These are phyloP conservation scores for Oenanthe melanoleuca DNA, from an alignment of 2,113 vertebrate genomes.

Conservation along the genomic window DNA sequence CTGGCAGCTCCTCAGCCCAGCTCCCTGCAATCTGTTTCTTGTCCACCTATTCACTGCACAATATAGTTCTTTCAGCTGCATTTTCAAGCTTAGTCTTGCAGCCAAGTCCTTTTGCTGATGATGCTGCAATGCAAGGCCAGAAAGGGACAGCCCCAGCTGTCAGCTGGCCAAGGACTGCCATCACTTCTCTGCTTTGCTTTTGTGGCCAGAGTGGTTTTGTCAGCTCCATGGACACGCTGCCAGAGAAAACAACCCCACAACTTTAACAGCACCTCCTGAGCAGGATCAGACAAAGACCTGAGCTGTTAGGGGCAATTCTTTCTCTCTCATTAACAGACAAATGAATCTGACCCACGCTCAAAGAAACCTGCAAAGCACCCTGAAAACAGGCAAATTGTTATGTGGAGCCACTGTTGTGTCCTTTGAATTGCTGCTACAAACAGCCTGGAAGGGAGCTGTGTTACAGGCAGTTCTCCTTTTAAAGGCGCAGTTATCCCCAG, in stretches of 20 bases:
- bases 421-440: neutral
- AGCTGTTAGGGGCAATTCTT: neutral
- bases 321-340: neutral
- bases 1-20: neutral
- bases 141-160: conserved; percentile 1
- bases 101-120: conserved; percentile 7
- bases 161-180: conserved; percentile 15
- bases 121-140: neutral
- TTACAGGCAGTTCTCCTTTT: neutral
- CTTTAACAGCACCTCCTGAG: neutral
- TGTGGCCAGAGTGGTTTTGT: neutral
- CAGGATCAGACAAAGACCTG: neutral
- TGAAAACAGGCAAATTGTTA: neutral
- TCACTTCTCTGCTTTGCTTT: neutral
- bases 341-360: neutral
- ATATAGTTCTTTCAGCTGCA: neutral
- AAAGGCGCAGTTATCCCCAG: neutral
- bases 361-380: neutral
- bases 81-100: neutral
- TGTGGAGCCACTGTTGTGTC: neutral
- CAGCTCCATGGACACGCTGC: conserved; percentile 29
- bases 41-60: neutral
- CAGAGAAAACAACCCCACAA: conserved; percentile 29
- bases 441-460: neutral
- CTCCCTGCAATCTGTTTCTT: neutral